phyloP scores from a whole-genome alignment of 2,888 invertebrate genomes.

The Metacarcinus magister region DNA sequence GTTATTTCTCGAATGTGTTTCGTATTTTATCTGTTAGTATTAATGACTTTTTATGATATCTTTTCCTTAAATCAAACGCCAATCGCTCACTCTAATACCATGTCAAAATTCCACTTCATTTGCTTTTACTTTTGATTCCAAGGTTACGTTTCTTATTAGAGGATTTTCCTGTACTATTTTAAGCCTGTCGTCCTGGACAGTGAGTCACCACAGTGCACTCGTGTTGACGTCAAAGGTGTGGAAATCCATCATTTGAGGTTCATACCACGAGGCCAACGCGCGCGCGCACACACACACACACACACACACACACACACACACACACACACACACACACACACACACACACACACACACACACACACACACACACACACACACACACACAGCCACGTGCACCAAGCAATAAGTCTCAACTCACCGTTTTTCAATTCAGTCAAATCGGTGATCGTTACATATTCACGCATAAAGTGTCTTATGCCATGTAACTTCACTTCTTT shows the following conservation, averaged over 20 bases:
- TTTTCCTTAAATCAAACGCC: not conserved
- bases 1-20: not conserved
- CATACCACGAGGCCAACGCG: not conserved
- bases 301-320: conserved; percentile 37
- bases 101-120: not conserved
- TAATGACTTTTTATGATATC: not conserved
- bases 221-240: not conserved
- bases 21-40: not conserved
- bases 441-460: too few relatives aligned
- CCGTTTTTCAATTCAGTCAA: not conserved
- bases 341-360: not conserved
- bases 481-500: not conserved
- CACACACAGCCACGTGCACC: not conserved
- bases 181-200: not conserved
- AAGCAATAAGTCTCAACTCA: not conserved
- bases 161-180: not conserved
- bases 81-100: not conserved
- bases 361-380: not conserved
- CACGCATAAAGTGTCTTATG: too few relatives aligned
- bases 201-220: not conserved
- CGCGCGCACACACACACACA: not conserved
- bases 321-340: not conserved
- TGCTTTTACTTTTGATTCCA: not conserved
- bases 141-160: not conserved
- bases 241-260: not conserved